Percentiles rank a stretch among this genome's conserved stretches.
Conservation (phyloP, 2,888 invertebrate species). For the Melinaea menophilus region DNA sequence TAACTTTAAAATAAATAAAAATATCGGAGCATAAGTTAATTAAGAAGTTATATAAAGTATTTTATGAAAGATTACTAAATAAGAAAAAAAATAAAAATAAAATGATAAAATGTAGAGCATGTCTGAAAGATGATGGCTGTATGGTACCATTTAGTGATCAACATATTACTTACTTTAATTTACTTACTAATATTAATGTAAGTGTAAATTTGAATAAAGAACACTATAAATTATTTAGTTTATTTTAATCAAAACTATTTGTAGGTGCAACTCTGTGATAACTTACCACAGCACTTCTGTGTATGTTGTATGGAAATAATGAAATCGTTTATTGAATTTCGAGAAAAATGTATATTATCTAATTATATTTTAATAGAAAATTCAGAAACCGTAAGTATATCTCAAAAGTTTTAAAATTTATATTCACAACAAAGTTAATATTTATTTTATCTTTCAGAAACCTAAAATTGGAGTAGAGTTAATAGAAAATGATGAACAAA, state of each 20-base stretch:
- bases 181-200: slow-evolving; percentile 57
- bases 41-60: too few species aligned
- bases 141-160: slow-evolving; percentile 44
- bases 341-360: slow-evolving; percentile 47
- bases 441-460: slow-evolving; percentile 5
- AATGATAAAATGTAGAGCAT: slow-evolving; percentile 58
- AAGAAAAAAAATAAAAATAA: background rate
- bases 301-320: slow-evolving; percentile 43
- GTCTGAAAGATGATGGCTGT: slow-evolving; percentile 40
- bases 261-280: slow-evolving; percentile 47
- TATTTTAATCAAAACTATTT: slow-evolving; percentile 31
- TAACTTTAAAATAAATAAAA: too few species aligned
- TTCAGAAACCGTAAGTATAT: slow-evolving; percentile 29
- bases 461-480: background rate
- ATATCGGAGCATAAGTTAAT: too few species aligned
- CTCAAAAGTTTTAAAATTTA: background rate
- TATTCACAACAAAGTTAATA: slow-evolving; percentile 8
- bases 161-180: slow-evolving; percentile 48
- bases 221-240: background rate
- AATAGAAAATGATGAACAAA: slow-evolving; percentile 1
- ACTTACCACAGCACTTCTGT: slow-evolving; percentile 50
- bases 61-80: too few species aligned
- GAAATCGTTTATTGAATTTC: slow-evolving; percentile 46
- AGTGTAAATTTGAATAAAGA: slow-evolving; percentile 29
- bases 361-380: slow-evolving; percentile 41